Conservation (phyloP, 2,113 vertebrate species). For the Centrocercus urophasianus region DNA sequence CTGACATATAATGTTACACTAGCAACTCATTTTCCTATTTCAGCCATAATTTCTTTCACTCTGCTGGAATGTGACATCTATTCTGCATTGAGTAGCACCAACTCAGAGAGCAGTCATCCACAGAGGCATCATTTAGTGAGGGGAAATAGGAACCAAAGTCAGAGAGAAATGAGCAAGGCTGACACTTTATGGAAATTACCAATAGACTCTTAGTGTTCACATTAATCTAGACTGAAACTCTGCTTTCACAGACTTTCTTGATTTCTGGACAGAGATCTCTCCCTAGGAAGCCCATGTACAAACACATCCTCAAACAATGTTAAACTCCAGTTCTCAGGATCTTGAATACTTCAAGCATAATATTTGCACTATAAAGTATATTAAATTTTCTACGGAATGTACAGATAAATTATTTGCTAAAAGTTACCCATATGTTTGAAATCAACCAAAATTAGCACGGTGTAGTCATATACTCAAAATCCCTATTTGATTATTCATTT, state of each 20-base stretch:
- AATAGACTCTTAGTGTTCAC: neutral
- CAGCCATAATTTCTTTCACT: neutral
- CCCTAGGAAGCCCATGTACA: neutral
- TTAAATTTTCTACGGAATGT: neutral
- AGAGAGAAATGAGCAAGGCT: neutral
- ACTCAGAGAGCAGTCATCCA: neutral
- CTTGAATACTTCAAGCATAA: neutral
- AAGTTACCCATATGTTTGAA: neutral
- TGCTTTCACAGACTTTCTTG: fast-evolving
- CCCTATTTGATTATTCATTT: neutral
- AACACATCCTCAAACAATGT: neutral
- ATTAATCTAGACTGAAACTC: neutral
- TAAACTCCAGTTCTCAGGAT: neutral
- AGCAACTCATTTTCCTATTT: neutral
- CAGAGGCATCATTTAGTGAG: neutral
- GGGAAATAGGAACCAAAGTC: neutral
- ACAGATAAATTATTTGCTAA: neutral
- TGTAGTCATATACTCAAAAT: neutral
- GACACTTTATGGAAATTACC: neutral
- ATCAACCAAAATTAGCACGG: neutral
- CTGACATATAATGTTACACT: neutral
- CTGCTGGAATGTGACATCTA: neutral
- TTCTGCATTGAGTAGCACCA: neutral
- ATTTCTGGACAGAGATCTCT: neutral
- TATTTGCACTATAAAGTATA: neutral